Conservation (phyloP, 1,140 invertebrate genomes). For the Platorchestia sp. region DNA sequence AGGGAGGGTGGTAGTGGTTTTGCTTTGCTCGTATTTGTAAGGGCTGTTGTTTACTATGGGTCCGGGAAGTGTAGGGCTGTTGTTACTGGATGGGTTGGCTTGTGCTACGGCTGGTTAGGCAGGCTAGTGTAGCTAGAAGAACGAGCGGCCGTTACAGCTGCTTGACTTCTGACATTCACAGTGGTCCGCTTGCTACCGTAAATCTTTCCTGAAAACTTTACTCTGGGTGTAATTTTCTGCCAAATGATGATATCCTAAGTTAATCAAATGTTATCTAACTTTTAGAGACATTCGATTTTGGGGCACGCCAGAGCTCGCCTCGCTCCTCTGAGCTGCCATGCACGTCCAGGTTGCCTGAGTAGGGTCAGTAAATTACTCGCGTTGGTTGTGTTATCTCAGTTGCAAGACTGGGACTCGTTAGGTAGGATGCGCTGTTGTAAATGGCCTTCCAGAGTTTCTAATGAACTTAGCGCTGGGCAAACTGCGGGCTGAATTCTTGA, state of each 20-base stretch:
- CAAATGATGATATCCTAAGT: slow-evolving; percentile 42
- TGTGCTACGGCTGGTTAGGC: background rate
- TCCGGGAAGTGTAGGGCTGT: background rate
- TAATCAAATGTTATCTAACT: slow-evolving; percentile 15
- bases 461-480: background rate
- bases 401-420: background rate
- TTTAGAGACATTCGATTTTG: background rate
- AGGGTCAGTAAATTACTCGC: background rate
- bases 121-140: background rate
- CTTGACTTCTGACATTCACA: background rate
- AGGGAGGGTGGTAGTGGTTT: background rate
- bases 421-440: background rate
- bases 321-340: background rate
- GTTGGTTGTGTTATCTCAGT: background rate
- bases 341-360: background rate
- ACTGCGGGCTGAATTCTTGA: background rate
- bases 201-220: background rate
- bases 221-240: background rate
- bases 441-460: background rate
- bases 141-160: background rate
- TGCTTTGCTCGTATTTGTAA: background rate
- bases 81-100: background rate
- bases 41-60: background rate
- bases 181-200: background rate
- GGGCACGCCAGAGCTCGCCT: background rate